Evolutionary conservation across 2,797 vertebrate genomes (phyloP), one percentile per base, ranked within the genome.

Genomic region (Myiothlypis chrysogaster): DNA sequence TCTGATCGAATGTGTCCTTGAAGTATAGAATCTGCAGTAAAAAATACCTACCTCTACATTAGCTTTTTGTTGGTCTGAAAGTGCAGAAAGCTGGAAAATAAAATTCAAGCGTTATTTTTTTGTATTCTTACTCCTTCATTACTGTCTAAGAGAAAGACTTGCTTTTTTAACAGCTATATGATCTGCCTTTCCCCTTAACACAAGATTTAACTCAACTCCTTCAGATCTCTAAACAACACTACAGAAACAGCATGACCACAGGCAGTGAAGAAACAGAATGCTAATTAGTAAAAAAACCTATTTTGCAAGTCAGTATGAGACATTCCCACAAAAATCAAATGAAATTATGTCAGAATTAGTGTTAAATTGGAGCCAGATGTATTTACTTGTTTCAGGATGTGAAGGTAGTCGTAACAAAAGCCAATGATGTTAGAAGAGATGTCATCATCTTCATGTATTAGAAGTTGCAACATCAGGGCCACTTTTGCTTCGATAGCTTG

Each of bases 401-500:
- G 99, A 97, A 99, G 98, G 97, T 99, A 99, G 86, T 99, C 99
- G 1, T 99, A 99, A 98, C 99, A 99, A 98, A 99, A 99, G 61
- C 98, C 98, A 81, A 99, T 99, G 59, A 99, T 98, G 96, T 99
- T 99, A 68, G 99, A 98, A 1, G 99, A 99, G 94, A 99, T 99
- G 96, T 99, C 99, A 1, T 99, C 99, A 68, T 99, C 99, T 85
- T 99, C 99, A 2, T 99, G 99, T 84, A 99, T 98, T 25, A 99
- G 97, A 88, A 99, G 98, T 94, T 99, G 98, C 64, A 99, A 98
- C 98, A 99, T 98, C 41, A 99, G 98, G 7, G 98, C 98, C 91
- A 99, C 98, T 95, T 99, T 99, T 68, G 98, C 96, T 98, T 99
- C 99, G 87, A 99, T 88, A 10, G 99, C 99, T 93, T 98, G 98